Evolutionary conservation across 2,888 invertebrate species (phyloP).

Genomic region (Allygus modestus): DNA sequence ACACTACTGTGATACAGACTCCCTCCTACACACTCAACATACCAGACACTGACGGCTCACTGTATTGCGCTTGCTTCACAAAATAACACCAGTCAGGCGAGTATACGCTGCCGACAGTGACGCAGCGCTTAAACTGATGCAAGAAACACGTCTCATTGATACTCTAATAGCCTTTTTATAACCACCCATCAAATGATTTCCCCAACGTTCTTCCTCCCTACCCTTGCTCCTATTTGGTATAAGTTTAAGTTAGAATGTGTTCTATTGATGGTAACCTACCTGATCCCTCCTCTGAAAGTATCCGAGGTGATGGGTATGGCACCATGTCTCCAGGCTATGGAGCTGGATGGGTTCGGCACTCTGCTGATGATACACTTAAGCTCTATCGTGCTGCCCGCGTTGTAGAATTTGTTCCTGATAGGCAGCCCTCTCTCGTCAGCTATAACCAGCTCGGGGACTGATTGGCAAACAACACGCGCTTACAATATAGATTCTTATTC

Average conservation of each 20-base stretch:
- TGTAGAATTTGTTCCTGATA: constrained; percentile 89
- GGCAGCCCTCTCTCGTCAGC: constrained; percentile 87
- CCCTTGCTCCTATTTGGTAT: too few relatives aligned
- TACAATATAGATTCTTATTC: too few relatives aligned
- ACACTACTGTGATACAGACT: too few relatives aligned
- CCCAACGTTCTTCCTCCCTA: too few relatives aligned
- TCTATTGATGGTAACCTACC: too few relatives aligned
- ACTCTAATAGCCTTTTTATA: too few relatives aligned
- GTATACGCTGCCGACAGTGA: too few relatives aligned
- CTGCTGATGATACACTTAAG: constrained; percentile 88
- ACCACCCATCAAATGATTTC: too few relatives aligned
- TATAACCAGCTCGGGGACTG: constrained; percentile 90
- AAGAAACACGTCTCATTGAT: too few relatives aligned
- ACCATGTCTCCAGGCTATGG: constrained; percentile 89
- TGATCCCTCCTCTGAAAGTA: constrained; percentile 87
- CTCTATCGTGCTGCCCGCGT: constrained; percentile 89
- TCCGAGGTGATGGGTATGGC: constrained; percentile 86
- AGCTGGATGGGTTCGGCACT: constrained; percentile 83
- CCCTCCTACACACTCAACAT: constrained; percentile 86
- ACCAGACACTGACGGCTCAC: constrained; percentile 90
- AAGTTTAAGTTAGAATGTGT: too few relatives aligned
- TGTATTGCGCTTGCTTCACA: constrained; percentile 76
- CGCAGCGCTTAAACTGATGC: too few relatives aligned
- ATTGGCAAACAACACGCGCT: constrained; percentile 68
- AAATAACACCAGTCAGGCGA: too few relatives aligned